Evolutionary conservation across 1,140 invertebrate genomes (phyloP).

Genomic region (Fopius arisanus): DNA sequence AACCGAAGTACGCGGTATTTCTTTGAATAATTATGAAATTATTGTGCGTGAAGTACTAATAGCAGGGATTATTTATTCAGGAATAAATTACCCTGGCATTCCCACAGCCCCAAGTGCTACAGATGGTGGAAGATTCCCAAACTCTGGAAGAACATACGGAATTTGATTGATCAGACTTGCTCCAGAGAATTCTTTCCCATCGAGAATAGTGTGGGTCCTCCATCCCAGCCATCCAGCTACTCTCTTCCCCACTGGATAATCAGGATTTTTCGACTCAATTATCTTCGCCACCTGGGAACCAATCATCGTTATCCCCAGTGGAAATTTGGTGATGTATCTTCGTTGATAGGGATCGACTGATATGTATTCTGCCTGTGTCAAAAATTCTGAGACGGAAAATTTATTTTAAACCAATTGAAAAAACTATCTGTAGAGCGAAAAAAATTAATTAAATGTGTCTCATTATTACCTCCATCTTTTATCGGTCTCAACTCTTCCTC

Average conservation of each 20-base stretch:
- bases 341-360: constrained; percentile 80
- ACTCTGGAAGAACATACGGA: constrained; percentile 65
- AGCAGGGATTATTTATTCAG: too few relatives aligned
- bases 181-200: not conserved
- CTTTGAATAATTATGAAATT: not conserved
- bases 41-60: too few relatives aligned
- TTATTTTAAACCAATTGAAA: too few relatives aligned
- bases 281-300: constrained; percentile 72
- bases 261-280: constrained; percentile 70
- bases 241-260: constrained; percentile 69
- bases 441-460: too few relatives aligned
- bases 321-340: constrained; percentile 62
- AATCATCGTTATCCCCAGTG: constrained; percentile 69
- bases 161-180: not conserved
- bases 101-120: constrained; percentile 69
- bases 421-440: too few relatives aligned
- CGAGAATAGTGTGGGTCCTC: constrained; percentile 62
- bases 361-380: constrained; percentile 72
- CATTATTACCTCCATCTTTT: constrained; percentile 72
- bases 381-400: constrained; percentile 64
- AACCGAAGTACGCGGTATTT: constrained; percentile 79
- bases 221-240: constrained; percentile 71
- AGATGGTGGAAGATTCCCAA: constrained; percentile 67
- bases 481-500: constrained; percentile 71
- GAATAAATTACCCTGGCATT: constrained; percentile 66